phyloP scores from a whole-genome alignment of 2,888 invertebrate species.

The Malthinus seriepunctatus region DNA sequence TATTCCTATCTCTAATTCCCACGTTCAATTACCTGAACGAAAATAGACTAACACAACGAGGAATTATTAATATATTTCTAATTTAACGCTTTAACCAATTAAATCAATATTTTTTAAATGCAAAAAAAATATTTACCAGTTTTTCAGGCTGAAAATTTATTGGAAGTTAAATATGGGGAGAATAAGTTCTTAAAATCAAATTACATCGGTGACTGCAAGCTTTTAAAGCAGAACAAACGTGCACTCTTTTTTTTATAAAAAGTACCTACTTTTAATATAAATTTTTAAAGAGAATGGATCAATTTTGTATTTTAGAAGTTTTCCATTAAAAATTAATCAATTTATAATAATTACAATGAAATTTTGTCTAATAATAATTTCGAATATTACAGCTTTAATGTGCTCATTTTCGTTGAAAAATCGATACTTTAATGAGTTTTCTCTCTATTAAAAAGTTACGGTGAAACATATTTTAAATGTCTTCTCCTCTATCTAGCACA shows the following conservation, averaged over 20 bases:
- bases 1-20: no score
- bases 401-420: no score
- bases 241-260: not conserved
- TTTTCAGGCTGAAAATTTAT: conserved; percentile 5
- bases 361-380: no score
- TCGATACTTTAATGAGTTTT: no score
- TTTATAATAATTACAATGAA: no score
- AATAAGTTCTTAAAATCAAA: conserved; percentile 17
- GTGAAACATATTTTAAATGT: no score
- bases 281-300: conserved; percentile 9
- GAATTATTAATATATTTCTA: not conserved
- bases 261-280: conserved; percentile 2
- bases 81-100: no score
- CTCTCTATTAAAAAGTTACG: no score
- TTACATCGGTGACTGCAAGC: conserved; percentile 6
- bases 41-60: not conserved
- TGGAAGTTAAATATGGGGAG: conserved; percentile 9
- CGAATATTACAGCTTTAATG: no score
- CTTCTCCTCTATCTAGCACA: no score
- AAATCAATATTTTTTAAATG: not conserved
- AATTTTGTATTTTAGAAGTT: not conserved
- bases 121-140: not conserved
- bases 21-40: not conserved
- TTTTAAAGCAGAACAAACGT: conserved; percentile 15
- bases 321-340: no score